phyloP scores from a whole-genome alignment of 2,888 invertebrate species.

The Drosophila flavopinicola region DNA sequence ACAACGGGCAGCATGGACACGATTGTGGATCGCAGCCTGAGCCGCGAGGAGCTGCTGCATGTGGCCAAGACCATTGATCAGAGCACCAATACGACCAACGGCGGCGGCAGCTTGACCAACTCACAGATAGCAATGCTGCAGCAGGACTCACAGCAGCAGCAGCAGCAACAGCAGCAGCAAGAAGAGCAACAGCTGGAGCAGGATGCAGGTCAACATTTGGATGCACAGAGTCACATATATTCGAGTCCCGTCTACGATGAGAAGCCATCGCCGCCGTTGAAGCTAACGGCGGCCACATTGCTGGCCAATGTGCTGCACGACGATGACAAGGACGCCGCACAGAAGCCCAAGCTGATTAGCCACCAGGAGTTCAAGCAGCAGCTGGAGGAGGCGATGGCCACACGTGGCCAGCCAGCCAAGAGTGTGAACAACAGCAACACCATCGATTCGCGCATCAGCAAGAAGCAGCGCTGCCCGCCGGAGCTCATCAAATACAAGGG shows the following conservation, averaged over 20 bases:
- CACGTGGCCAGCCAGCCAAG: constrained; percentile 50
- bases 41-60: constrained; percentile 73
- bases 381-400: constrained; percentile 72
- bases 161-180: constrained; percentile 36
- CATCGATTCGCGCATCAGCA: constrained; percentile 81
- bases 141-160: constrained; percentile 31
- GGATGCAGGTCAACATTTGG: constrained; percentile 61
- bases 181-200: constrained; percentile 31
- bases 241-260: constrained; percentile 83
- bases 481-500: constrained; percentile 82
- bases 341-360: constrained; percentile 78
- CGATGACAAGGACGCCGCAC: constrained; percentile 25
- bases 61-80: constrained; percentile 73
- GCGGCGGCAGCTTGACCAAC: constrained; percentile 77
- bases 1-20: constrained; percentile 83
- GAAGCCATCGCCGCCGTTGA: constrained; percentile 69
- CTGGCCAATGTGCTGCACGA: constrained; percentile 45
- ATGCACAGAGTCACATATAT: constrained; percentile 83
- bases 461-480: constrained; percentile 82
- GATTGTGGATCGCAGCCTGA: constrained; percentile 82
- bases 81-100: constrained; percentile 80
- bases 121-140: constrained; percentile 82
- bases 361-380: constrained; percentile 82
- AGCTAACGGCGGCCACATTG: constrained; percentile 66
- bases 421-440: constrained; percentile 63